Percentiles rank a stretch among this genome's conserved stretches.
These are phyloP conservation scores for Porites australiensis DNA, from an alignment of 64 coral and sea anemone species.

Conservation along the genomic window DNA sequence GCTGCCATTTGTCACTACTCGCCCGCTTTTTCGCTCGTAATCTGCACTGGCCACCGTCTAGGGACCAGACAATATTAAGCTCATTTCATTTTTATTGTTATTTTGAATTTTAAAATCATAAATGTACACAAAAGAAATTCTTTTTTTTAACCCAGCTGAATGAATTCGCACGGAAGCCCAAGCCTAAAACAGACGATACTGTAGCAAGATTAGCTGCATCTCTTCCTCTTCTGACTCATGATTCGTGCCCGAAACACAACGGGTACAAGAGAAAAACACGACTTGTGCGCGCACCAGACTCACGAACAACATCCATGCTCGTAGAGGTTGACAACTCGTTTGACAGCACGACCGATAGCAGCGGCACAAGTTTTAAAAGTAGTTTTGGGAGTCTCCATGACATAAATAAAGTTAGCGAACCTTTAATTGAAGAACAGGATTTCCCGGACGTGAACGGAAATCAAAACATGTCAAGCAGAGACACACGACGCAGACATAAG, in stretches of 20 bases:
- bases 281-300: not conserved
- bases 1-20: too few relatives aligned
- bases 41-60: too few relatives aligned
- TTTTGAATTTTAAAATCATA: too few relatives aligned
- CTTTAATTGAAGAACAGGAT: conserved; percentile 8
- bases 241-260: not conserved
- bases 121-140: too few relatives aligned
- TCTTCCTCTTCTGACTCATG: conserved; percentile 1
- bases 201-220: not conserved
- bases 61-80: too few relatives aligned
- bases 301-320: conserved; percentile 16
- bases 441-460: conserved; percentile 7
- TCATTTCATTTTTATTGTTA: too few relatives aligned
- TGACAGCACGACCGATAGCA: not conserved
- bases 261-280: not conserved
- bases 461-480: not conserved
- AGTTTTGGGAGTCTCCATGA: not conserved
- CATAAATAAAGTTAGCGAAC: not conserved
- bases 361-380: not conserved
- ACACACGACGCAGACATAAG: not conserved
- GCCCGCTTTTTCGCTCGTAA: too few relatives aligned
- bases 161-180: conserved; percentile 18
- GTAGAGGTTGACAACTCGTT: conserved; percentile 6
- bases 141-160: conserved; percentile 30
- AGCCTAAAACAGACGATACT: conserved; percentile 2